Evolutionary conservation across 2,113 vertebrate genomes (phyloP), one percentile per base, ranked within the genome.

Genomic region (Gymnorhina tibicen): DNA sequence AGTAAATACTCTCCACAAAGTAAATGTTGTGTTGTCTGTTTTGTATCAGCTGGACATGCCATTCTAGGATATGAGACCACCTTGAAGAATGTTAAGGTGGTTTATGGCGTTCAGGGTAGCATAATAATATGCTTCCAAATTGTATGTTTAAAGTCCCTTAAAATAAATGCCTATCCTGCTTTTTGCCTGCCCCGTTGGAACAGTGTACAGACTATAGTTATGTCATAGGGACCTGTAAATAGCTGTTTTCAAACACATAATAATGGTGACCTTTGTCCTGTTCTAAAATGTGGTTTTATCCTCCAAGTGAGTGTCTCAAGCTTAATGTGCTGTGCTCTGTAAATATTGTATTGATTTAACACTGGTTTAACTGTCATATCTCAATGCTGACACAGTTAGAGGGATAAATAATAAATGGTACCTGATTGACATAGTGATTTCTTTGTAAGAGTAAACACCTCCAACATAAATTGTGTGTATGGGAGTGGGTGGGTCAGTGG

Each of bases 321-420:
- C 98, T 98, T 98, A 83, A 97, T 97, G 98, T 98, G 98, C 98
- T 98, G 97, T 98, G 98, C 98, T 98, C 85, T 99, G 98, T 99
- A 99, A 98, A 99, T 99, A 99, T 98, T 99, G 98, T 98, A 98
- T 98, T 98, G 98, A 98, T 98, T 98, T 98, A 98, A 98, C 98
- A 98, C 98, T 98, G 98, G 98, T 98, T 97, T 98, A 98, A 98
- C 96, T 98, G 97, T 98, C 97, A 96, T 97, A 97, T 98, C 97
- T 98, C 98, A 97, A 97, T 96, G 98, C 98, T 98, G 98, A 98
- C 98, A 98, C 96, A 97, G 95, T 98, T 98, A 97, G 97, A 98
- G 96, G 97, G 98, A 94, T 98, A 98, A 98, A 96, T 94, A 95
- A 96, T 96, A 97, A 97, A 96, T 96, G 98, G 97, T 98, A 98